Base-by-base conservation (phyloP, 2,888 invertebrate species). In the Siphonodentalium dalli region DNA sequence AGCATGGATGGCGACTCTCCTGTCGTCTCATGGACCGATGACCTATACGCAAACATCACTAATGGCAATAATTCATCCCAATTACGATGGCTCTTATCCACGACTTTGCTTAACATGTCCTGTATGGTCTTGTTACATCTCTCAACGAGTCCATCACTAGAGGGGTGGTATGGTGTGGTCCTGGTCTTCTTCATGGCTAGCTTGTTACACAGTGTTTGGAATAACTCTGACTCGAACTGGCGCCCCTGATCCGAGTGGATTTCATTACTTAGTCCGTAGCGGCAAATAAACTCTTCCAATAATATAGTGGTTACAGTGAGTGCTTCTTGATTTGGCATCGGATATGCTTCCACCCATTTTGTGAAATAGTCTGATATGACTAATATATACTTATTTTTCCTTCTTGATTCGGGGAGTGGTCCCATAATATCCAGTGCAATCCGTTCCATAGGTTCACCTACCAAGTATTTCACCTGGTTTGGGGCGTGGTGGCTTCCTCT, bases 121-220 rank as follows among this genome's bases (percentile, higher is more conserved):
- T 48, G 26, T 3, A 61, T 4, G 2, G 52, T 60, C 18, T 43
- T 43, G 20, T 55, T 61, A 21, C 38, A 38, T 35, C 61, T 15
- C 33, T 61, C 61, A 3, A 56, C 52, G 7, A 56, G 27, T n/a
- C 63, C 62, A 26, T 57, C 53, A 31, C 50, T 47, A 24, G 49
- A 51, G 11, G 59, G 61, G 39, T 56, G 49, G 33, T 45, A 62
- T 5, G 56, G 41, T 1, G 62, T 61, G 7, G 62, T 62, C 21
- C 52, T 28, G n/a, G 59, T 52, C 39, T 59, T 51, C 5, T 54
- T 31, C 20, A 58, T 58, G 3, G 35, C 52, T 18, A 61, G 24
- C 9, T 50, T 13, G 8, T 38, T 21, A n/a, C n/a, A 56, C 11
- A 62, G 28, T 29, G 40, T 37, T 43, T 31, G 23, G 9, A 58